A percentile compares a stretch with the other conserved stretches of the same genome.
Evolutionary conservation across 2,113 vertebrate species (phyloP).

Genomic region (Thomomys bottae): DNA sequence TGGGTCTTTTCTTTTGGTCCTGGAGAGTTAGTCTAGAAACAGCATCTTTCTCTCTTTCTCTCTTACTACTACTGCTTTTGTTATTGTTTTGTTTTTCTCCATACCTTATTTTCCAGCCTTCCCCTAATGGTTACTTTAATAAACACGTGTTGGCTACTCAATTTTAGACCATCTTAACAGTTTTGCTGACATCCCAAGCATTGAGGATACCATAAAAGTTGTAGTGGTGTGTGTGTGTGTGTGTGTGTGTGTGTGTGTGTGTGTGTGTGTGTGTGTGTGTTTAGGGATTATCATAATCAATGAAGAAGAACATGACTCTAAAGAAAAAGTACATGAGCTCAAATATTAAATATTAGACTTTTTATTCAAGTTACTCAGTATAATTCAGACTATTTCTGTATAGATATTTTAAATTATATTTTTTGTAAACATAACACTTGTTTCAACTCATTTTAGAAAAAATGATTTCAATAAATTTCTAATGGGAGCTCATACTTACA

Average conservation of each 20-base stretch:
- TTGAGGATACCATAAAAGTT: neutral
- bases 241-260: too few species aligned
- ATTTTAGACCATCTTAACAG: neutral
- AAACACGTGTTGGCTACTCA: neutral
- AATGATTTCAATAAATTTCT: conserved; percentile 64
- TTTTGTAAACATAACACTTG: conserved; percentile 67
- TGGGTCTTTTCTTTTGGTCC: accelerated
- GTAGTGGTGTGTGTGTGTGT: too few species aligned
- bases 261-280: too few species aligned
- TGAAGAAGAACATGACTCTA: neutral
- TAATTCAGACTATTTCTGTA: conserved; percentile 70
- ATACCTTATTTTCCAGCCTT: neutral
- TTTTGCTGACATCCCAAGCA: neutral
- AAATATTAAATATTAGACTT: too few species aligned
- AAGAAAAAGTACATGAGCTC: conserved; percentile 49
- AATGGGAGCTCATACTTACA: conserved; percentile 74
- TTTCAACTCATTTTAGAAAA: conserved; percentile 79
- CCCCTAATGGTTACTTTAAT: neutral
- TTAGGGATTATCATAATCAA: neutral
- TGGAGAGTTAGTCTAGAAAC: neutral
- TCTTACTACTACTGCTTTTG: neutral
- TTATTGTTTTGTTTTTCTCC: neutral
- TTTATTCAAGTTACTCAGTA: conserved; percentile 57
- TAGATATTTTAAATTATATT: conserved; percentile 49
- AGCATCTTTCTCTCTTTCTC: neutral